These are phyloP conservation scores for Plagodis dolabraria DNA, from an alignment of 2,888 invertebrate genomes.

Conservation along the genomic window DNA sequence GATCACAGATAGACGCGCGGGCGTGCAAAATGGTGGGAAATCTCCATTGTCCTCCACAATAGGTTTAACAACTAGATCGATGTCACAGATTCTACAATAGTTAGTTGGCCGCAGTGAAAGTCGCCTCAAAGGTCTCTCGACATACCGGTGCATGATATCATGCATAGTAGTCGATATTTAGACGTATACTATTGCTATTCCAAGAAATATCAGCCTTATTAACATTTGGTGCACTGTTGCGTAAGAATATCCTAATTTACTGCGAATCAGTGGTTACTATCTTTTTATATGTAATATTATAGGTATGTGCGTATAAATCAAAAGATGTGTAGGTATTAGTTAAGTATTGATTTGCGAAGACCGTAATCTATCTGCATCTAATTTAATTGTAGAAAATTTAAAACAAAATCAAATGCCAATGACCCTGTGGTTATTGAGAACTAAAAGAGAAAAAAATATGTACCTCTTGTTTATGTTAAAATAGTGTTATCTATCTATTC, in stretches of 20 bases:
- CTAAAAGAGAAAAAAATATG: no score
- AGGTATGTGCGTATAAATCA: no score
- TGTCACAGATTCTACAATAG: not conserved
- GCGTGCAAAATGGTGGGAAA: constrained; percentile 67
- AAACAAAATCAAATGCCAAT: no score
- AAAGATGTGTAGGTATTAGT: no score
- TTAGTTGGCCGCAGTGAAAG: constrained; percentile 60
- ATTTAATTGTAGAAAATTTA: no score
- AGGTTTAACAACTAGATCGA: constrained; percentile 63
- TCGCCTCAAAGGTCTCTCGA: constrained; percentile 48
- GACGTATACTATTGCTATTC: constrained; percentile 15
- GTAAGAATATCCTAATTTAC: constrained; percentile 3
- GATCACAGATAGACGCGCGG: constrained; percentile 54
- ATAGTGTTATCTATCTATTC: no score
- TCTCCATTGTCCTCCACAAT: constrained; percentile 70
- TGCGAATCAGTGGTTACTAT: no score
- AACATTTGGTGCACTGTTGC: constrained; percentile 11
- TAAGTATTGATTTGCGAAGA: no score
- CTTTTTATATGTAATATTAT: no score
- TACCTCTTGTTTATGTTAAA: no score
- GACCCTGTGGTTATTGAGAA: no score
- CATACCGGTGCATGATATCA: constrained; percentile 38
- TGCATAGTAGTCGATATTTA: constrained; percentile 20
- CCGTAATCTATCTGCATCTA: no score
- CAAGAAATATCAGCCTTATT: constrained; percentile 12